Evolutionary conservation across 1,140 invertebrate species (phyloP).

Genomic region (Drosophila navojoa): DNA sequence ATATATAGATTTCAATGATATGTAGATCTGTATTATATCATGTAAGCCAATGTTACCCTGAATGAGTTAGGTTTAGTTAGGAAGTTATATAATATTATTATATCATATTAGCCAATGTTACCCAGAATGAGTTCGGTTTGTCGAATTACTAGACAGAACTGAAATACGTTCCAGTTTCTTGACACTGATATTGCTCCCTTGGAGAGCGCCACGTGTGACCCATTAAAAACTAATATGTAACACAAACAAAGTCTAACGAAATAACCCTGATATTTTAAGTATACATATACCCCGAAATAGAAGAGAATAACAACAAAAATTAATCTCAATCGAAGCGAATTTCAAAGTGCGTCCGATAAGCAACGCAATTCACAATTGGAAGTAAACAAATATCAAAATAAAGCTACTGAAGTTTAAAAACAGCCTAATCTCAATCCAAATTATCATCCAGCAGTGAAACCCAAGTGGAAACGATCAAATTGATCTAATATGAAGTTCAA

Average conservation of each 20-base stretch:
- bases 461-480: neutral
- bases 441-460: too few relatives aligned
- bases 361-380: neutral
- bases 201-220: conserved; percentile 1
- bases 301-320: neutral
- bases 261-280: neutral
- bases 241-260: neutral
- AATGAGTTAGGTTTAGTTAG: too few relatives aligned
- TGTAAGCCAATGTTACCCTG: too few relatives aligned
- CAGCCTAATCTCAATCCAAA: neutral
- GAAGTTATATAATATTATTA: too few relatives aligned
- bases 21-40: too few relatives aligned
- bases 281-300: neutral
- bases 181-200: neutral
- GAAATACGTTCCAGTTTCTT: neutral
- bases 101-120: too few relatives aligned
- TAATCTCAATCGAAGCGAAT: conserved; percentile 6
- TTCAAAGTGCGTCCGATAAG: conserved; percentile 30
- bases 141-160: too few relatives aligned
- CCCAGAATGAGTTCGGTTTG: too few relatives aligned
- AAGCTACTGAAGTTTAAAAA: conserved; percentile 2
- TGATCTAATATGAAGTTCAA: conserved; percentile 17
- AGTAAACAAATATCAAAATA: neutral
- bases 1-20: too few relatives aligned
- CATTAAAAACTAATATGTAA: neutral